Conservation (phyloP, 2,113 vertebrate species). For the Bubo blakistoni region DNA sequence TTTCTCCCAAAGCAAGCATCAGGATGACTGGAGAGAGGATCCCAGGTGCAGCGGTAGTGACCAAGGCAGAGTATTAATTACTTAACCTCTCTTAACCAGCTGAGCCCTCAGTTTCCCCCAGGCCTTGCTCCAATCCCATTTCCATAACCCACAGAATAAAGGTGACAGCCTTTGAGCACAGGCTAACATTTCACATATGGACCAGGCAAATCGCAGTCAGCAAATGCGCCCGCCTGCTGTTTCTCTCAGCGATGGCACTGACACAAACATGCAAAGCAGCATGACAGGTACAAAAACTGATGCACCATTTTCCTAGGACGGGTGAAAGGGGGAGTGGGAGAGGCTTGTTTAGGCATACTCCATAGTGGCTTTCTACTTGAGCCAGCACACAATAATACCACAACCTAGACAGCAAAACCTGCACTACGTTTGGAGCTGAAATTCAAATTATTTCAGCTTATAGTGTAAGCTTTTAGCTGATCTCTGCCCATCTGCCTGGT, state of each 20-base stretch:
- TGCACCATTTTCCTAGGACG: neutral
- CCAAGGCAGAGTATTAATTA: neutral
- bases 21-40: neutral
- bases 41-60: neutral
- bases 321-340: neutral
- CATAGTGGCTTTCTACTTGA: neutral
- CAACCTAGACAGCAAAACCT: neutral
- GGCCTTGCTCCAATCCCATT: neutral
- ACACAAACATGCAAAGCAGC: neutral
- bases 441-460: neutral
- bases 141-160: neutral
- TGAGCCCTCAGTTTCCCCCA: neutral
- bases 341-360: neutral
- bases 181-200: neutral
- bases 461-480: neutral
- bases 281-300: neutral
- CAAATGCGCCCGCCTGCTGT: neutral
- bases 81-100: neutral
- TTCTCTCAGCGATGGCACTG: neutral
- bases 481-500: neutral
- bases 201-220: neutral
- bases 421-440: neutral
- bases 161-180: neutral
- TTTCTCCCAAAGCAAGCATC: neutral
- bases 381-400: neutral